Conservation (phyloP, 2,888 invertebrate genomes). For the Gnatocerus cornutus region DNA sequence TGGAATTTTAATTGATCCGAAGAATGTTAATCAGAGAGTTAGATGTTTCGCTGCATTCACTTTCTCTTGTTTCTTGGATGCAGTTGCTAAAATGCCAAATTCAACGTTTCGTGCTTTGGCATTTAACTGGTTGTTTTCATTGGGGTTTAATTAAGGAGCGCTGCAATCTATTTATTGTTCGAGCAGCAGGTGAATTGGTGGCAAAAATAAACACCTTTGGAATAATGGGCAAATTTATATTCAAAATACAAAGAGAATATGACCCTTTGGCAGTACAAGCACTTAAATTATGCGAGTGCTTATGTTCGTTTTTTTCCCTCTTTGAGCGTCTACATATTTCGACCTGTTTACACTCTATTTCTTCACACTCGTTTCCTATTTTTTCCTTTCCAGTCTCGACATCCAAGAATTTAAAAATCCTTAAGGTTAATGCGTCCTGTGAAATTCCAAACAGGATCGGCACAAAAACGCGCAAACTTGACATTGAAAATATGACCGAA, state of each 20-base stretch:
- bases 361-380: no score
- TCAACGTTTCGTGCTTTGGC: constrained; percentile 37
- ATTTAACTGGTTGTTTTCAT: constrained; percentile 43
- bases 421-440: constrained; percentile 9
- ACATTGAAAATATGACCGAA: constrained; percentile 7
- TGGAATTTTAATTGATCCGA: constrained; percentile 38
- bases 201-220: neutral
- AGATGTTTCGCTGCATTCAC: constrained; percentile 30
- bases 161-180: constrained; percentile 28
- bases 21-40: constrained; percentile 18
- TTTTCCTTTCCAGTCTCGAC: no score
- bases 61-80: constrained; percentile 38
- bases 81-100: constrained; percentile 34
- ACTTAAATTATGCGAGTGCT: no score
- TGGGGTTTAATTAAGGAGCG: constrained; percentile 29
- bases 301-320: no score
- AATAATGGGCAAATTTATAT: no score
- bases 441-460: neutral
- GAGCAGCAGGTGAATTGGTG: neutral
- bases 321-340: no score
- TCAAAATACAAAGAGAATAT: no score
- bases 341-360: no score
- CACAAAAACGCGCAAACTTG: neutral
- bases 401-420: neutral
- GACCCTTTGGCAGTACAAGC: no score